Evolutionary conservation across 2,797 vertebrate genomes (phyloP).

Genomic region (Schizothorax lantsangensis): DNA sequence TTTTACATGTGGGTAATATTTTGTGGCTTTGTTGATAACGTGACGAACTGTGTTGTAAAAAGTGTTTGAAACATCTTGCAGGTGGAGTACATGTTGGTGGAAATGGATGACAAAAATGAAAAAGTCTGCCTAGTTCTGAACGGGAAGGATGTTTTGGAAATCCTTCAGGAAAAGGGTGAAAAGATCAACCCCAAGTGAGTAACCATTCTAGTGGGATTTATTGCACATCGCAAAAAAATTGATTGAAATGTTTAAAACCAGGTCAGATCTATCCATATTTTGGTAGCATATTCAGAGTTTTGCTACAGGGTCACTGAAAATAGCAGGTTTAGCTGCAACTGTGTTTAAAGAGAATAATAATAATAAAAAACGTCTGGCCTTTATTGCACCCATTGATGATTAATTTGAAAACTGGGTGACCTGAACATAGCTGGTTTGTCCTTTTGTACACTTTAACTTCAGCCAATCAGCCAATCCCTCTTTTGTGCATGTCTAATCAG

Average conservation of each 20-base stretch:
- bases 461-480: not conserved
- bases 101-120: constrained; percentile 89
- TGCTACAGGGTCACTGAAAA: not conserved
- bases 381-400: not conserved
- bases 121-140: constrained; percentile 87
- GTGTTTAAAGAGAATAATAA: not conserved
- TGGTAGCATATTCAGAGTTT: not conserved
- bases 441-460: not conserved
- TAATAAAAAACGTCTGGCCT: not conserved
- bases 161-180: constrained; percentile 93
- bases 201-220: not conserved
- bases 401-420: not conserved
- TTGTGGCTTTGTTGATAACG: not conserved
- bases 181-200: constrained; percentile 96
- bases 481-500: not conserved
- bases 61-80: constrained; percentile 65
- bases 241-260: not conserved
- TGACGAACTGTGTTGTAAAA: too few relatives aligned
- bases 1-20: not conserved
- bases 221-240: not conserved
- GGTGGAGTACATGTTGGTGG: constrained; percentile 98
- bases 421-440: not conserved
- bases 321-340: not conserved
- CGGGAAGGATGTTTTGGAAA: constrained; percentile 87
- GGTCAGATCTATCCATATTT: not conserved